Base-by-base conservation (phyloP, 1,140 invertebrate genomes). In the Drosophila simulans region DNA sequence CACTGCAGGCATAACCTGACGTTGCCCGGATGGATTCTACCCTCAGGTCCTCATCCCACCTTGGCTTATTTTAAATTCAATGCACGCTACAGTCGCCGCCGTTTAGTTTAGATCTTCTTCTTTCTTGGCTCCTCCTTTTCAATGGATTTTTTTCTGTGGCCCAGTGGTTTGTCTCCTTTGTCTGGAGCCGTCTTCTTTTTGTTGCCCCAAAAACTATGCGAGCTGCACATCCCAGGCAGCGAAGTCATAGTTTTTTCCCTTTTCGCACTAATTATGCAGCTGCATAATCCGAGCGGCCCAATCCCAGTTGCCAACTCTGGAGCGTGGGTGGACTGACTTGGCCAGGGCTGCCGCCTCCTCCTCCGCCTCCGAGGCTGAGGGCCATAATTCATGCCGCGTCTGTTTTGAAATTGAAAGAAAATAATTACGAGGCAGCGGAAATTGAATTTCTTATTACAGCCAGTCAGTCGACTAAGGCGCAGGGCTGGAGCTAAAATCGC, bases 381-480 rank as follows among this genome's bases (percentile, higher is more conserved):
- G 84, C 80, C 59, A 80, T 88, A 88, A 88, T 88, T 88, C 83
- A 88, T 88, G 83, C 71, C 56, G 65, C 76, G 71, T 83, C 80
- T 89, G 84, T 80, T 88, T 89, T 88, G 54, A 88, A 88, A 88
- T 88, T 88, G 84, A 89, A 88, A 88, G 84, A 89, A 88, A 88
- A 88, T 88, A 88, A 88, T 88, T 89, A 88, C 81, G 76, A 83
- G 79, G 76, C 84, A 77, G 72, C 84, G 84, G 84, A 88, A 88
- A 88, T 88, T 88, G 84, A 88, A 88, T 88, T 88, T 88, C 84
- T 88, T 88, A 88, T 89, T 88, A 89, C 81, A 60, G 54, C 45
- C 66, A 10, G 25, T 5, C 25, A 66, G 64, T 46, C 62, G 31
- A 37, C 39, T 34, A 58, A 77, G 34, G 40, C 8, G 8, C 5